Evolutionary conservation across 53 echinoderm and acorn worm species (phyloP).

Genomic region (Henricia sp.): DNA sequence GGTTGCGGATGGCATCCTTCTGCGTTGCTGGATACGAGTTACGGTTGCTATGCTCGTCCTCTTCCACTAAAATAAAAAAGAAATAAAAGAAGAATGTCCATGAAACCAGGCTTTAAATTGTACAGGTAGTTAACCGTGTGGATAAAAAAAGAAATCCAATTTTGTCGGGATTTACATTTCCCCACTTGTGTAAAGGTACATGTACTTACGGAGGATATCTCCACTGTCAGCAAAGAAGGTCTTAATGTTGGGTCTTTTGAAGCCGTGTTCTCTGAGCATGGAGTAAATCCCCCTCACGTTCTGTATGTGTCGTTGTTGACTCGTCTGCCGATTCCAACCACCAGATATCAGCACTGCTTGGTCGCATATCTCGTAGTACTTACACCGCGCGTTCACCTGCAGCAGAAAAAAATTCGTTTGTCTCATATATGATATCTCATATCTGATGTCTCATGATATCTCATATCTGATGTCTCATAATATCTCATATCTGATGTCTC

Average conservation of each 20-base stretch:
- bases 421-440: too few relatives aligned
- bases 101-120: too few relatives aligned
- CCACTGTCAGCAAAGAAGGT: conserved; percentile 97
- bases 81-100: neutral
- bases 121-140: too few relatives aligned
- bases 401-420: too few relatives aligned
- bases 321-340: conserved; percentile 91
- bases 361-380: conserved; percentile 95
- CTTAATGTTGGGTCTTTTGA: conserved; percentile 92
- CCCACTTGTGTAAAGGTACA: too few relatives aligned
- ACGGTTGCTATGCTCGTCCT: conserved; percentile 73
- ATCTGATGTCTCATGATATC: too few relatives aligned
- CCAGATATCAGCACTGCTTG: conserved; percentile 95
- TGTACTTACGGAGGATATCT: conserved; percentile 77
- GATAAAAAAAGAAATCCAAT: too few relatives aligned
- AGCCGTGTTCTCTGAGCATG: conserved; percentile 86
- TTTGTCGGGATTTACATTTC: too few relatives aligned
- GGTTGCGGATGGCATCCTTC: conserved; percentile 87
- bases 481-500: too few relatives aligned
- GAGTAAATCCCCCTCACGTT: conserved; percentile 79
- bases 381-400: conserved; percentile 91
- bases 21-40: conserved; percentile 94
- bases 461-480: too few relatives aligned
- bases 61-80: conserved; percentile 49
- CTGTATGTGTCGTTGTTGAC: conserved; percentile 71